Base-by-base conservation (phyloP, 2,113 vertebrate species). In the Pollachius pollachius region DNA sequence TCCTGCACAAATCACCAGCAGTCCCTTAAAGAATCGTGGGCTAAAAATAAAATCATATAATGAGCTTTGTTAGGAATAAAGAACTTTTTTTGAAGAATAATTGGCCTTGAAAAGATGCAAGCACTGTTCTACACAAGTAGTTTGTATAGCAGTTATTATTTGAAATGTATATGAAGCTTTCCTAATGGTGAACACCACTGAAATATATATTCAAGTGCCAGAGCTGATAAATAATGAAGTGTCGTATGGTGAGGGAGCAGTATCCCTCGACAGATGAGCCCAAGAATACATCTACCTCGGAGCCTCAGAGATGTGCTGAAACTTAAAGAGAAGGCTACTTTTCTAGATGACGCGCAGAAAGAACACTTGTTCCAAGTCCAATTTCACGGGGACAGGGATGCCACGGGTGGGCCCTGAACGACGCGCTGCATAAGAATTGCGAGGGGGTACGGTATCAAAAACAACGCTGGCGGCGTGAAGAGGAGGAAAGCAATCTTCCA, bases 371-470 rank as follows among this genome's bases (percentile, higher is more conserved):
- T 65, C 73, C 73, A 71, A 16, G 64, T 83, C 68, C 65, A 67
- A 75, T 69, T 83, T 83, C 63, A 82, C 67, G 69, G 54, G 62
- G 71, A 57, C 56, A 64, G 59, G 64, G 64, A 70, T 66, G 75
- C 70, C 80, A 67, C 37, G 78, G 62, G 21, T 63, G 68, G 64
- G 62, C 74, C 77, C 69, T 77, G 68, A 74, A 76, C 81, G 73
- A 79, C 71, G 78, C 85, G 77, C 83, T 65, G 70, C 52, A 60
- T 77, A 78, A 68, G 69, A 5, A 25, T 74, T 71, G 71, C 67
- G 59, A 77, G 67, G 73, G 73, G 64, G 73, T 68, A 78, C 56
- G 68, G 78, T 74, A 78, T 68, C 70, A 78, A 64, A 7, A 7
- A 52, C 23, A 18, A 68, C 1, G 0, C 69, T 69, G 64, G 69